Evolutionary conservation across 1,140 invertebrate genomes (phyloP).

Genomic region (Papilio xuthus): DNA sequence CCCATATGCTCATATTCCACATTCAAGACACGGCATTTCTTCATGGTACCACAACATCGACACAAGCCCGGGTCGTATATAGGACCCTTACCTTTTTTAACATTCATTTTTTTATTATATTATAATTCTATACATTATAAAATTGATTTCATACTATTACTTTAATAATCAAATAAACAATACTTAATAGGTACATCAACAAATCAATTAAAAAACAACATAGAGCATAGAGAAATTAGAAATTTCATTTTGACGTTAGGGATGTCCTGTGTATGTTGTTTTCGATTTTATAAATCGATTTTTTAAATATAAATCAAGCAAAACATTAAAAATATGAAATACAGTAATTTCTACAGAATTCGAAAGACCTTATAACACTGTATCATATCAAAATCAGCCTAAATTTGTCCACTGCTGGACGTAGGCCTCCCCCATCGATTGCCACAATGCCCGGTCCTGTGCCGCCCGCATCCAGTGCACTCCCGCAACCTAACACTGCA

Average conservation of each 20-base stretch:
- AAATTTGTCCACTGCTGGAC: too few species aligned
- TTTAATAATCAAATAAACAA: background rate
- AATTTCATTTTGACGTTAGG: background rate
- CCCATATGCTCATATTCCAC: conserved; percentile 64
- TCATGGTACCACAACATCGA: conserved; percentile 68
- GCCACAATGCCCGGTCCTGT: too few species aligned
- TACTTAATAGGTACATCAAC: background rate
- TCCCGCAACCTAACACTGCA: too few species aligned
- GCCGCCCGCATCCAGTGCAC: too few species aligned
- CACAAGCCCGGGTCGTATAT: conserved; percentile 66
- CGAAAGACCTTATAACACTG: too few species aligned
- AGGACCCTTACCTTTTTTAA: conserved; percentile 57
- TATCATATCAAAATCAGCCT: too few species aligned
- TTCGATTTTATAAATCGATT: too few species aligned
- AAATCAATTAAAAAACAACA: background rate
- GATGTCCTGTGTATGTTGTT: too few species aligned
- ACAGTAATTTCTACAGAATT: too few species aligned
- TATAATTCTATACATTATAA: background rate
- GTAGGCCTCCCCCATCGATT: too few species aligned
- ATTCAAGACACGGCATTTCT: conserved; percentile 70
- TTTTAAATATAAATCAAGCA: too few species aligned
- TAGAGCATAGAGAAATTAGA: background rate
- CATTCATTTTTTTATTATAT: conserved; percentile 49
- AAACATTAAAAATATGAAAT: too few species aligned
- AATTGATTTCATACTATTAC: background rate